phyloP scores from a whole-genome alignment of 2,113 vertebrate genomes.

The Microtus oregoni region DNA sequence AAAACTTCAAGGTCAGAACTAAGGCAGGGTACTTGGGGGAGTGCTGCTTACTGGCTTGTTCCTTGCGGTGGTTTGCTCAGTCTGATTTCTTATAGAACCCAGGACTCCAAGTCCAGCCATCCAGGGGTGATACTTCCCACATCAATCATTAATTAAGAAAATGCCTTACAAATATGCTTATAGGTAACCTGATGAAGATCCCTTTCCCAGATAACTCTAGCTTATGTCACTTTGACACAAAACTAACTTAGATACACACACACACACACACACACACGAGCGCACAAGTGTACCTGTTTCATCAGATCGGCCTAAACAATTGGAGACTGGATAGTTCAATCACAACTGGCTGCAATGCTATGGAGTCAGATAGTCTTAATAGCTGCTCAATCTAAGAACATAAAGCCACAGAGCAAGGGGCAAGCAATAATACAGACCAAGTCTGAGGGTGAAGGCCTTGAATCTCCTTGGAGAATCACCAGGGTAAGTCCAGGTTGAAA shows the following conservation, averaged over 20 bases:
- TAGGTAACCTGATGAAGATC: not conserved
- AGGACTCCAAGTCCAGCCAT: not conserved
- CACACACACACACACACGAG: not conserved
- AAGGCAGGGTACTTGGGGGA: not conserved
- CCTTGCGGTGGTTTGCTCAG: not conserved
- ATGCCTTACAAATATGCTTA: too few relatives aligned
- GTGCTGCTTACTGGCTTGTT: not conserved
- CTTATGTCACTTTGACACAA: not conserved
- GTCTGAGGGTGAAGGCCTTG: not conserved
- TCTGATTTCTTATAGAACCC: not conserved
- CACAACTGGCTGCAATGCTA: not conserved
- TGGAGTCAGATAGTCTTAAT: too few relatives aligned
- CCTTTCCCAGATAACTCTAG: not conserved
- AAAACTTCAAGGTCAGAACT: not conserved
- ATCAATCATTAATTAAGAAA: not conserved
- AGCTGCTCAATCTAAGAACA: too few relatives aligned
- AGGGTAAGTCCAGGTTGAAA: not conserved
- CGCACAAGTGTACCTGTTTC: too few relatives aligned
- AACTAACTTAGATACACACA: not conserved
- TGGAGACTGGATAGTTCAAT: not conserved
- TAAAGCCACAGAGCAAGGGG: not conserved
- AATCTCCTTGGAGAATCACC: not conserved
- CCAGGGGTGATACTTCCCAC: not conserved
- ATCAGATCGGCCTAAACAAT: not conserved
- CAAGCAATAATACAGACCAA: not conserved